A percentile compares a stretch with the other conserved stretches of the same genome.
Conservation (phyloP, 1,140 invertebrate species). For the Meteorus sp. region DNA sequence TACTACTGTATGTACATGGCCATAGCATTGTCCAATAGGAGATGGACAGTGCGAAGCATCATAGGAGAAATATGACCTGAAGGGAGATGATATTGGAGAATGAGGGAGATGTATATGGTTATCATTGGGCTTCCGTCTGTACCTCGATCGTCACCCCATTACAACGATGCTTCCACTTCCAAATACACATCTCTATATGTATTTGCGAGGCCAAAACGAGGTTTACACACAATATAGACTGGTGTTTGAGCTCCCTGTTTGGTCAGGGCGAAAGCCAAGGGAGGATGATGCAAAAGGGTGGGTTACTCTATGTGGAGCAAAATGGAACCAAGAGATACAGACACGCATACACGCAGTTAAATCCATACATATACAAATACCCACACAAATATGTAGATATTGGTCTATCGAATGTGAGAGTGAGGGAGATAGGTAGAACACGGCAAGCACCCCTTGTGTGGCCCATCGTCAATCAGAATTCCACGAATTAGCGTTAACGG, state of each 20-base stretch:
- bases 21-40: too few species aligned
- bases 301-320: background rate
- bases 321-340: background rate
- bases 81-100: conserved; percentile 1
- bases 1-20: too few species aligned
- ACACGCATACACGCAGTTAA: too few species aligned
- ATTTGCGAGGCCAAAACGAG: conserved; percentile 22
- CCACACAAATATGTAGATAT: too few species aligned
- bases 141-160: conserved; percentile 40
- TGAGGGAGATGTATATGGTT: conserved; percentile 15
- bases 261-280: conserved; percentile 23
- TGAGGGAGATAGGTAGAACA: conserved; percentile 22
- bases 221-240: conserved; percentile 16
- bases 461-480: conserved; percentile 60
- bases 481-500: conserved; percentile 61
- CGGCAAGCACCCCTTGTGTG: conserved; percentile 27
- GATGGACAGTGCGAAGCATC: conserved; percentile 16
- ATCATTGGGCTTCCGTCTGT: conserved; percentile 26
- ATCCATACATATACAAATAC: too few species aligned
- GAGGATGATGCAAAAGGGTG: conserved; percentile 15
- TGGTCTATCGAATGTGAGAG: too few species aligned
- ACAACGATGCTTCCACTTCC: conserved; percentile 26
- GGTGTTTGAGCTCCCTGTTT: conserved; percentile 31
- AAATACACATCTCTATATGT: too few species aligned
- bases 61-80: conserved; percentile 3